Evolutionary conservation across 2,888 invertebrate species (phyloP).

Genomic region (Tenthredo scrophulariae): DNA sequence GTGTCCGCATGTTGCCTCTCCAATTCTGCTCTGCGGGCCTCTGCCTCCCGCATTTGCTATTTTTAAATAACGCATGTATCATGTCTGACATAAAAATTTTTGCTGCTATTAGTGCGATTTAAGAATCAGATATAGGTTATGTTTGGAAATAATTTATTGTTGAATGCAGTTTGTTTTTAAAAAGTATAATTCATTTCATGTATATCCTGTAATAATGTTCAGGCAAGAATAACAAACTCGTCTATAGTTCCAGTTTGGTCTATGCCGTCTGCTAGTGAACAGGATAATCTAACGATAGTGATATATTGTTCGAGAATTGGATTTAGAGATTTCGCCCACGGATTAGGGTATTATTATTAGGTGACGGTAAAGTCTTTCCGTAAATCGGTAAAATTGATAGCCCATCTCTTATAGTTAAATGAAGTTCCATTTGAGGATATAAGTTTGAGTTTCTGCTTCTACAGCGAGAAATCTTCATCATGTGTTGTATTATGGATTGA

Average conservation of each 20-base stretch:
- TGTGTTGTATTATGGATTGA: not conserved
- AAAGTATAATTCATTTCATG: not conserved
- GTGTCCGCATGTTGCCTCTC: slow-evolving; percentile 90
- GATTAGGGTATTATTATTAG: not conserved
- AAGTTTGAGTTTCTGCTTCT: not conserved
- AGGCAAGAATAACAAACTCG: not conserved
- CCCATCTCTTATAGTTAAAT: not conserved
- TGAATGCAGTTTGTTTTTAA: not conserved
- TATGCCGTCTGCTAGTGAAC: not conserved
- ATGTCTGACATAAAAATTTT: not conserved
- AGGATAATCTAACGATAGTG: not conserved
- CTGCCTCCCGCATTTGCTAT: slow-evolving; percentile 89
- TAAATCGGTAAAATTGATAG: not conserved
- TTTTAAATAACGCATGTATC: not conserved
- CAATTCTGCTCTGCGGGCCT: slow-evolving; percentile 87
- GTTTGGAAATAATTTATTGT: not conserved
- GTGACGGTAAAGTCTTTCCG: slow-evolving; percentile 1
- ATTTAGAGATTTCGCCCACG: not conserved
- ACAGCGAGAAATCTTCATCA: not conserved
- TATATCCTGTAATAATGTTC: not conserved
- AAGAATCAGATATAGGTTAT: not conserved
- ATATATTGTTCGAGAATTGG: not conserved
- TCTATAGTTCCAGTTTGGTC: not conserved
- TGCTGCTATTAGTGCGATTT: not conserved
- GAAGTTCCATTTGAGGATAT: not conserved